These are phyloP conservation scores for Pseudolaguvia tuberculata DNA, from an alignment of 2,113 vertebrate species.

Conservation along the genomic window DNA sequence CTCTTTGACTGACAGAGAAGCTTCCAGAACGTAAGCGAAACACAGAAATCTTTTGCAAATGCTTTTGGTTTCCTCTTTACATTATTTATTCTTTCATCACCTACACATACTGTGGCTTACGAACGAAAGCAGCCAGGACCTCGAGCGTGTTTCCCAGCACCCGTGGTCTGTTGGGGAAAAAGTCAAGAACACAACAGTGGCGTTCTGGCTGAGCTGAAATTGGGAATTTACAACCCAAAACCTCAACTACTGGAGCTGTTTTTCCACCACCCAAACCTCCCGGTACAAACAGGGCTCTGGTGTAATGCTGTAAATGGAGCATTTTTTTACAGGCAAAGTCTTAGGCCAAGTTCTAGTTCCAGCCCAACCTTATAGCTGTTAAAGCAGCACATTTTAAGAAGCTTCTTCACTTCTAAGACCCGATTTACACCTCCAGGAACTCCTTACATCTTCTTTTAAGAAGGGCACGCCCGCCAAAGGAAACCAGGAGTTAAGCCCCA, in stretches of 20 bases:
- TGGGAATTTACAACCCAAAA: conserved; percentile 16
- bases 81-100: background rate
- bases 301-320: conserved; percentile 8
- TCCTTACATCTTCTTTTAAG: too few species aligned
- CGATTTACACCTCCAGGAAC: too few species aligned
- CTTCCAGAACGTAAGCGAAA: background rate
- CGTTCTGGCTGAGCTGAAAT: conserved; percentile 1
- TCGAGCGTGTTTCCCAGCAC: background rate
- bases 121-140: background rate
- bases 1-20: background rate
- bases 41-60: background rate
- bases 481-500: too few species aligned
- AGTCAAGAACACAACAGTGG: conserved; percentile 10
- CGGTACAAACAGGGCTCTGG: background rate
- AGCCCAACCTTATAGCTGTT: background rate
- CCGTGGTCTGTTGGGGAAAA: background rate
- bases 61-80: background rate
- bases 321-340: background rate
- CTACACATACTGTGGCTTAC: background rate
- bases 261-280: conserved; percentile 7
- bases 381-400: background rate
- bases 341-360: background rate
- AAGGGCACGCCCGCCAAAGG: too few species aligned
- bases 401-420: too few species aligned
- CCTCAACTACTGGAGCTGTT: conserved; percentile 13